Evolutionary conservation across 1,140 invertebrate species (phyloP), one percentile per base, ranked within the genome.

Genomic region (Drosophila obscura): DNA sequence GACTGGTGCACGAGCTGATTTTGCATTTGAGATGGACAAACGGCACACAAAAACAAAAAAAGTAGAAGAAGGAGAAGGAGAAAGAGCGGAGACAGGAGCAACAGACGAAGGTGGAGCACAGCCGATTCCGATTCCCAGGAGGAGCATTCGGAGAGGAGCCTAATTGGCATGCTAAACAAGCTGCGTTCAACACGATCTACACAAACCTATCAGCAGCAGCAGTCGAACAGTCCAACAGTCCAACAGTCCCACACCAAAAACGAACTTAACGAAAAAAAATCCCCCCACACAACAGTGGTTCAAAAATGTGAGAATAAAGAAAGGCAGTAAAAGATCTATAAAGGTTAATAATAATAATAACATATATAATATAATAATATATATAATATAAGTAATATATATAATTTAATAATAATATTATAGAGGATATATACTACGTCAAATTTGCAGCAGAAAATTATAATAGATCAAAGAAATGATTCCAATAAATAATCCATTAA

Each of bases 161-260:
- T 87, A 88, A 88, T 89, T 88, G 83, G 83, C 83, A 88, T 88
- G 83, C 83, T 88, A 88, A 88, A 88, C 83, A 88, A 88, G 83
- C 83, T 88, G 80, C 84, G 84, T 88, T 88, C 82, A 88, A 88
- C 83, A 88, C 83, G 84, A 88, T 88, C 83, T 88, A 84, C 83
- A 71, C 79, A 82, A 74, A 64, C 83, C 72, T 82, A 85, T 85
- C 81, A 58, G 65, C 76, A 72, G 48, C 63, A 68, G 58, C 52
- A 65, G 75, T 75, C 62, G 46, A 61, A 62, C 24, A 8, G 49
- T 62, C 26, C n/a, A 53, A 41, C 15, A 43, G 35, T 28, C 35
- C 48, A 51, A 53, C 28, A 52, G 41, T 62, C 31, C 31, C 8
- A 35, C 9, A 3, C 24, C 44, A 15, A 39, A 69, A 69, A 69